A percentile compares a stretch with the other conserved stretches of the same genome.
These are phyloP conservation scores for Sebastes iracundus DNA, from an alignment of 2,797 vertebrate species.

Conservation along the genomic window DNA sequence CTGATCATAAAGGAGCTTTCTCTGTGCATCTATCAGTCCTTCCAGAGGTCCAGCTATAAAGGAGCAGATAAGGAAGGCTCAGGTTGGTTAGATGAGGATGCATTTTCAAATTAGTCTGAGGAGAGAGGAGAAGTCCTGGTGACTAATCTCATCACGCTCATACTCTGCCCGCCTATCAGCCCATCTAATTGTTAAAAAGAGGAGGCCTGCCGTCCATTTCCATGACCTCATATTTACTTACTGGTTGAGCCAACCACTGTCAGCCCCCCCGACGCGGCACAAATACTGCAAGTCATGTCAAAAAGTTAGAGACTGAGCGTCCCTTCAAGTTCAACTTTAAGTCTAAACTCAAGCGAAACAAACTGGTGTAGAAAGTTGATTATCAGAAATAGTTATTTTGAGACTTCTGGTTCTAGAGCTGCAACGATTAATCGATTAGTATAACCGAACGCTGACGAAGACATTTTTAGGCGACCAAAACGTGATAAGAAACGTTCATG, in stretches of 20 bases:
- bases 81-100: conserved; percentile 77
- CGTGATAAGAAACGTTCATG: too few species aligned
- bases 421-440: too few species aligned
- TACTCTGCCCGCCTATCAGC: conserved; percentile 67
- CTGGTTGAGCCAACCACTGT: not conserved
- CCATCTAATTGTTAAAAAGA: conserved; percentile 77
- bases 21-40: not conserved
- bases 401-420: too few species aligned
- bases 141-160: conserved; percentile 79
- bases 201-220: conserved; percentile 67
- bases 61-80: conserved; percentile 73
- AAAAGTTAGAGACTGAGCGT: not conserved
- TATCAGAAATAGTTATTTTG: too few species aligned
- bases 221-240: conserved; percentile 78
- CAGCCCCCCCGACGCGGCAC: not conserved
- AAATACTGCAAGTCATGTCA: conserved; percentile 2
- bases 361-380: not conserved
- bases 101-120: conserved; percentile 81
- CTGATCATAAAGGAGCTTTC: conserved; percentile 7
- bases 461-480: too few species aligned
- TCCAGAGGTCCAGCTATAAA: conserved; percentile 35
- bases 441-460: too few species aligned
- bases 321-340: too few species aligned
- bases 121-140: conserved; percentile 77
- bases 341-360: not conserved